Conservation (phyloP, 2,113 vertebrate species). For the Nyctibius bracteatus region DNA sequence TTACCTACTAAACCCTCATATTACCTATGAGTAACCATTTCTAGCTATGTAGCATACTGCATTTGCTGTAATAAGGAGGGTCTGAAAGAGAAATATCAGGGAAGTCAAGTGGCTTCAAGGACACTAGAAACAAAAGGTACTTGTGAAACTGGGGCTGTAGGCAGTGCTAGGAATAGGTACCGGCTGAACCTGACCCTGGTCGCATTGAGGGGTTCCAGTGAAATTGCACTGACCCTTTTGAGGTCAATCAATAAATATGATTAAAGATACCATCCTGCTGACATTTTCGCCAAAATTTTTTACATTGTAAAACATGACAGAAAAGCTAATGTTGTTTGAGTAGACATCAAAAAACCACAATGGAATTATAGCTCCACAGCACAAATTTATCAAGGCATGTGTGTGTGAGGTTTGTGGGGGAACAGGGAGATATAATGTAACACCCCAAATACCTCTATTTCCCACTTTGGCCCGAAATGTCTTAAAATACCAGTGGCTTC, state of each 20-base stretch:
- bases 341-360: constrained; percentile 50
- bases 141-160: not conserved
- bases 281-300: constrained; percentile 47
- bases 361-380: constrained; percentile 16
- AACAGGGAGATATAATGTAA: not conserved
- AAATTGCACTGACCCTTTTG: not conserved
- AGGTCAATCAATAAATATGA: constrained; percentile 38
- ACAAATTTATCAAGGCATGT: not conserved
- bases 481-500: not conserved
- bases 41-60: not conserved
- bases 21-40: not conserved
- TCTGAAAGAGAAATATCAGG: not conserved
- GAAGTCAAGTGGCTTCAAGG: not conserved
- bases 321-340: constrained; percentile 43
- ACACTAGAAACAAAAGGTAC: not conserved
- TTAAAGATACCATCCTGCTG: constrained; percentile 39
- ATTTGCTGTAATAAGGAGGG: not conserved
- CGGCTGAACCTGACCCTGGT: not conserved
- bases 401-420: not conserved
- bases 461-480: fast-evolving
- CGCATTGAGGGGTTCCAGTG: not conserved
- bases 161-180: not conserved
- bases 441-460: not conserved
- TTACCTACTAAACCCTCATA: not conserved
- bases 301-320: constrained; percentile 29